Base-by-base conservation (phyloP, 2,888 invertebrate species). In the Pristionchus japonicus region DNA sequence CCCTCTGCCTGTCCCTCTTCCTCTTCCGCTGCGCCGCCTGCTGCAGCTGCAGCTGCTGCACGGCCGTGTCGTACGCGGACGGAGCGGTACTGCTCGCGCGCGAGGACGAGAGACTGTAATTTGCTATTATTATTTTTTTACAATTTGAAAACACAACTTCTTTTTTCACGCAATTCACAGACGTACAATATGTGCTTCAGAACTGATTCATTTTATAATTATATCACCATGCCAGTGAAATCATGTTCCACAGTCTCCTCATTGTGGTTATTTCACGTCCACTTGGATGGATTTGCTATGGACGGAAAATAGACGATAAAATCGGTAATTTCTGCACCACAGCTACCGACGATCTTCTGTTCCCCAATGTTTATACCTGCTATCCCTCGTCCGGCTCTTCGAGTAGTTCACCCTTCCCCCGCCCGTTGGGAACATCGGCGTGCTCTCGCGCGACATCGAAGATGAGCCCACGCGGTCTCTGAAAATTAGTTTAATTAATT, bases 361-460 rank as follows among this genome's bases (percentile, higher is more conserved):
- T 57, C 23, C 57, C 20, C 57, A 7, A 9, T 20, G 23, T 20
- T 7, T 20, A 11, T n/a, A 83, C 82, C 82, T 83, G 82, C 82
- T 83, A 31, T 43, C 82, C 23, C 82, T 80, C 13, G 47, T 80
- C n/a, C 47, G 34, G 7, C 34, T 83, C 23, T 49, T 37, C 31
- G 49, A 2, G 9, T 83, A 13, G 52, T 52, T 34, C 37, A 37
- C 40, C 37, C 9, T 40, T 20, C 3, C 70, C 9, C 17, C 80
- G 20, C 23, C 43, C 40, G 20, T 43, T 3, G 27, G 34, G 82
- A 27, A 23, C 49, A 80, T 49, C 34, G 82, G 82, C 20, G 82
- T 83, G 82, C 82, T 52, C 82, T 83, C 82, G 13, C 82, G 82
- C 3, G 52, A 52, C 31, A 52, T 52, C 82, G 82, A 83, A 31